Base-by-base conservation (phyloP, 2,797 vertebrate genomes). In the Urophycis tenuis region DNA sequence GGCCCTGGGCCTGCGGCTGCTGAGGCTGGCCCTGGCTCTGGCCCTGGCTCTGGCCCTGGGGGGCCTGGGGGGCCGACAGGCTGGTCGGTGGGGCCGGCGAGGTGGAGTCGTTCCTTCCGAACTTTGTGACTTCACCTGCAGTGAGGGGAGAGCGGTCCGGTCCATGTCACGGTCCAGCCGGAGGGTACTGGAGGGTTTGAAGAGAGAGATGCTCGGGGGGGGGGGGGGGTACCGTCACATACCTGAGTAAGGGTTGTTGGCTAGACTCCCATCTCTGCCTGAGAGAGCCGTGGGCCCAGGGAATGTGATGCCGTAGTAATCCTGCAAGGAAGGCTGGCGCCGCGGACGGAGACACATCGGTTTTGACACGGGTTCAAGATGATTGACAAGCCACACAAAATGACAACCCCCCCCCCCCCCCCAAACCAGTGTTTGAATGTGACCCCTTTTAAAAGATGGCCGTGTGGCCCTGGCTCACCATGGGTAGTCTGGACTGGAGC, bases 221-320 rank as follows among this genome's bases (percentile, higher is more conserved):
- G 10, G 45, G 53, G 3, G n/a, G 53, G 36, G 12, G 5, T 19
- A 67, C 22, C 30, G 14, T 31, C 67, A 32, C 72, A 74, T 85
- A 98, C 97, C 96, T 96, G 97, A 96, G 94, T 98, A 99, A 0
- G 94, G 95, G 88, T 96, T 97, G 90, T 91, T 97, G 92, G 95
- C 90, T 70, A 98, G 94, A 89, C 91, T 93, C 76, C 95, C 96
- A 19, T 99, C 96, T 95, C 96, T 95, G 89, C 93, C 91, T 78
- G 97, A 95, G 85, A 98, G 94, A 32, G 95, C 93, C 82, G 93
- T 84, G 73, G 96, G 96, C 81, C 96, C 95, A 71, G 96, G 95
- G 92, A 99, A 98, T 91, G 97, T 95, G 91, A 99, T 96, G 92
- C 97, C 97, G 1, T 99, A 99, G 89, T 98, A 99, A 94, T 99